Conservation (phyloP, 1,140 invertebrate species). For the Lysiphlebus fabarum region DNA sequence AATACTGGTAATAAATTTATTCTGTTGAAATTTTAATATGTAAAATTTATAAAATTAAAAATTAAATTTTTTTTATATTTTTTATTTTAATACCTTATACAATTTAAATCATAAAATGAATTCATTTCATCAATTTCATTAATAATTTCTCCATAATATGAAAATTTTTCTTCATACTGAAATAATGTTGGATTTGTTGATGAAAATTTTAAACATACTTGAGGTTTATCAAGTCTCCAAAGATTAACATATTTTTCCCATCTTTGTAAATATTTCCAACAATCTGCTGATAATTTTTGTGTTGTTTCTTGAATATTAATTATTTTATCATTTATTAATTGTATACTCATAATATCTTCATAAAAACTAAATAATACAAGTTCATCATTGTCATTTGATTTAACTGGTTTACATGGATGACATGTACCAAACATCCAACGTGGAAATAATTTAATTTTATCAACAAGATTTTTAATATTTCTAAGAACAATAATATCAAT, state of each 20-base stretch:
- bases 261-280: constrained; percentile 65
- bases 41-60: constrained; percentile 14
- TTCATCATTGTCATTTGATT: constrained; percentile 56
- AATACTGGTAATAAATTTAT: constrained; percentile 68
- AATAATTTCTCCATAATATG: constrained; percentile 76
- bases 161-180: constrained; percentile 79
- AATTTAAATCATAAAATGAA: constrained; percentile 61
- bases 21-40: constrained; percentile 38
- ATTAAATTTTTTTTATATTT: constrained; percentile 8
- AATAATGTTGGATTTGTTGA: constrained; percentile 67
- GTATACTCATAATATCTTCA: constrained; percentile 69
- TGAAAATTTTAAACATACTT: constrained; percentile 73
- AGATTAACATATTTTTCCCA: constrained; percentile 77
- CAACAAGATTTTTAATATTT: constrained; percentile 64
- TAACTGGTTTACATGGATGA: constrained; percentile 64
- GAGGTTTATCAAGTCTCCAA: constrained; percentile 77
- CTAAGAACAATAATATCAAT: constrained; percentile 71
- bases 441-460: constrained; percentile 68
- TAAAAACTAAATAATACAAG: constrained; percentile 69
- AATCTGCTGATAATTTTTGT: constrained; percentile 61
- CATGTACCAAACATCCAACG: constrained; percentile 85
- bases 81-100: constrained; percentile 54
- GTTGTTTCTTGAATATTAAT: constrained; percentile 65
- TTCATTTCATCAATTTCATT: constrained; percentile 63
- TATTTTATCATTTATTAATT: constrained; percentile 66